Conservation (phyloP, 1,140 invertebrate species). For the Philotrypesis tridentata region DNA sequence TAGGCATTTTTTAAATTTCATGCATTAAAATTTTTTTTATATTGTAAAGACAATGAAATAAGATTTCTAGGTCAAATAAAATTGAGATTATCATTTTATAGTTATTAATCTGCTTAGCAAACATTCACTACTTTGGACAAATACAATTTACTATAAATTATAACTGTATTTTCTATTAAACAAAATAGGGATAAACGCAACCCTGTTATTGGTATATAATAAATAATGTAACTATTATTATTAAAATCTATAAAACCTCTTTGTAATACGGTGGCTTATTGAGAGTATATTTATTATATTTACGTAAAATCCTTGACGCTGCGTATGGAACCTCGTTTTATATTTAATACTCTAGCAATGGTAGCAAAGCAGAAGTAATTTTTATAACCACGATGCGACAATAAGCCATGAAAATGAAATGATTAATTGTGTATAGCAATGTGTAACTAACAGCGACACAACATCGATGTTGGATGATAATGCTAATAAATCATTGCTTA, state of each 20-base stretch:
- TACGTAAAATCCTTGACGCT: not conserved
- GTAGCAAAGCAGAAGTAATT: constrained; percentile 32
- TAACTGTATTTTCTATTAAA: no score
- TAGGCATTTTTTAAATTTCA: not conserved
- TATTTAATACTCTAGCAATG: constrained; percentile 10
- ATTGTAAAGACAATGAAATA: not conserved
- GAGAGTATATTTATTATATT: not conserved
- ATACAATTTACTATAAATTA: not conserved
- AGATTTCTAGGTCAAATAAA: not conserved
- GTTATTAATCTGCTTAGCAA: no score
- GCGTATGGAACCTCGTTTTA: not conserved
- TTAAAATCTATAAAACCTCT: no score
- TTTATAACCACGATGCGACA: constrained; percentile 24
- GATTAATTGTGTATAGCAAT: constrained; percentile 32
- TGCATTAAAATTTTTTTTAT: not conserved
- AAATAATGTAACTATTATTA: no score
- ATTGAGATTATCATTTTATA: not conserved
- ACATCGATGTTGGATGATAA: constrained; percentile 44
- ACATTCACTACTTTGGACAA: not conserved
- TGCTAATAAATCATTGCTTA: constrained; percentile 21
- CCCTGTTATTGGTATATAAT: no score
- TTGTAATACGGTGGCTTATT: no score
- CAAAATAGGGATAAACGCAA: no score
- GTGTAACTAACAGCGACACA: constrained; percentile 49
- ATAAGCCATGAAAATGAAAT: constrained; percentile 38